A percentile compares a stretch with the other conserved stretches of the same genome.
Evolutionary conservation across 2,113 vertebrate genomes (phyloP).

Genomic region (Uropsilus gracilis): DNA sequence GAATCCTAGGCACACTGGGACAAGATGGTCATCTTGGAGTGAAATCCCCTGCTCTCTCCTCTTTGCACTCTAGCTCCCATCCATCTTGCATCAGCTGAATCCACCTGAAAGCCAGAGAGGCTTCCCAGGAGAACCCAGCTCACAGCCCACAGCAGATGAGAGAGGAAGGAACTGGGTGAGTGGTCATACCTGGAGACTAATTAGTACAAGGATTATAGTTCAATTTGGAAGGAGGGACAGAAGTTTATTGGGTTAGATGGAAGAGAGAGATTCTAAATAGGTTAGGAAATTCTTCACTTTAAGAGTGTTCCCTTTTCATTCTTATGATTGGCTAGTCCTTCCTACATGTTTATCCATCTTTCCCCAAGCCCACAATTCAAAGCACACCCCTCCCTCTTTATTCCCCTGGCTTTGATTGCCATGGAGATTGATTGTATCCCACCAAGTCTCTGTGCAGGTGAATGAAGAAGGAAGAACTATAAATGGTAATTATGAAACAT

Average conservation of each 20-base stretch:
- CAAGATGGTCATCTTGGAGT: too few relatives aligned
- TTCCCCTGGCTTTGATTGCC: not conserved
- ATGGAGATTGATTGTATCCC: too few relatives aligned
- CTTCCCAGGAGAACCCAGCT: too few relatives aligned
- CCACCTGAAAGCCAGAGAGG: fast-evolving
- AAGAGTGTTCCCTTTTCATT: not conserved
- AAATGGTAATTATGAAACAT: not conserved
- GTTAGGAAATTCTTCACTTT: not conserved
- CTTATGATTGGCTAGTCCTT: too few relatives aligned
- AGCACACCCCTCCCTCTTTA: not conserved
- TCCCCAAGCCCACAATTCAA: not conserved
- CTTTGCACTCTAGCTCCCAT: not conserved
- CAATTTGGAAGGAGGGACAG: not conserved
- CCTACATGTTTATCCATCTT: not conserved
- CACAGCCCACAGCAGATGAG: not conserved
- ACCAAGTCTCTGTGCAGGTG: not conserved
- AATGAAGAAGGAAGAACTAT: not conserved
- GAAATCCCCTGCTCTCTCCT: not conserved
- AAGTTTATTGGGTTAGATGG: not conserved
- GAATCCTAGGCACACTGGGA: not conserved
- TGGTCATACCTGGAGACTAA: not conserved
- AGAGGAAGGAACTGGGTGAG: not conserved
- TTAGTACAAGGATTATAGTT: not conserved
- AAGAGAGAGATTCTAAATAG: not conserved
- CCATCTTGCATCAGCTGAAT: not conserved